phyloP scores from a whole-genome alignment of 2,888 invertebrate genomes.

The Tubulanus polymorphus region DNA sequence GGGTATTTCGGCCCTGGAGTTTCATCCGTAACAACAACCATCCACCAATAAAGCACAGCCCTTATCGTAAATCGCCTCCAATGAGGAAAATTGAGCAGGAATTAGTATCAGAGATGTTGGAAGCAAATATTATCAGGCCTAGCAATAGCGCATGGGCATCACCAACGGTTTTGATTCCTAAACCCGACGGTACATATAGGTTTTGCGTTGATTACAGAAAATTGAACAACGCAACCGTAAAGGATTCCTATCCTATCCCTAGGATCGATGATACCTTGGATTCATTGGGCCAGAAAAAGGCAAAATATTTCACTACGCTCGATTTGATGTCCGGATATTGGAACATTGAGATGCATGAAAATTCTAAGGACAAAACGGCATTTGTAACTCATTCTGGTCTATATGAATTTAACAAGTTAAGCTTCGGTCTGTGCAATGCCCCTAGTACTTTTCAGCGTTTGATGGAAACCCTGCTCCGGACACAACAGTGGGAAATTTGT shows the following conservation, averaged over 20 bases:
- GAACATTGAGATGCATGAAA: neutral
- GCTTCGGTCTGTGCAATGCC: slow-evolving; percentile 7
- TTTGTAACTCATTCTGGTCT: slow-evolving; percentile 6
- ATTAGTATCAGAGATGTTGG: no score
- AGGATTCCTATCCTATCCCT: neutral
- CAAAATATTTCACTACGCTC: neutral
- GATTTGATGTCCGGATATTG: neutral
- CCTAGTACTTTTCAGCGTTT: slow-evolving; percentile 11
- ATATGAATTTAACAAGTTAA: slow-evolving; percentile 9
- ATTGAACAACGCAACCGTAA: neutral
- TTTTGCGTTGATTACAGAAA: slow-evolving; percentile 2
- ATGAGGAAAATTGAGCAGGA: no score
- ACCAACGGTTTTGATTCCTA: no score
- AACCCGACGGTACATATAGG: no score
- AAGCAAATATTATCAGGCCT: no score
- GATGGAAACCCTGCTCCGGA: slow-evolving; percentile 9
- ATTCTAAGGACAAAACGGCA: slow-evolving; percentile 6
- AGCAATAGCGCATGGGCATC: no score
- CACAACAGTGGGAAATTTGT: slow-evolving; percentile 6
- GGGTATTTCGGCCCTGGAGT: no score
- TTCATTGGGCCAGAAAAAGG: neutral
- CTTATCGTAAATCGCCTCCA: no score
- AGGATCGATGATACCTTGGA: neutral
- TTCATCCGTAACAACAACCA: no score
- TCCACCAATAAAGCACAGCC: no score